Percentiles rank a stretch among this genome's conserved stretches.
Conservation (phyloP, 2,113 vertebrate genomes). For the Chaetodon trifascialis region DNA sequence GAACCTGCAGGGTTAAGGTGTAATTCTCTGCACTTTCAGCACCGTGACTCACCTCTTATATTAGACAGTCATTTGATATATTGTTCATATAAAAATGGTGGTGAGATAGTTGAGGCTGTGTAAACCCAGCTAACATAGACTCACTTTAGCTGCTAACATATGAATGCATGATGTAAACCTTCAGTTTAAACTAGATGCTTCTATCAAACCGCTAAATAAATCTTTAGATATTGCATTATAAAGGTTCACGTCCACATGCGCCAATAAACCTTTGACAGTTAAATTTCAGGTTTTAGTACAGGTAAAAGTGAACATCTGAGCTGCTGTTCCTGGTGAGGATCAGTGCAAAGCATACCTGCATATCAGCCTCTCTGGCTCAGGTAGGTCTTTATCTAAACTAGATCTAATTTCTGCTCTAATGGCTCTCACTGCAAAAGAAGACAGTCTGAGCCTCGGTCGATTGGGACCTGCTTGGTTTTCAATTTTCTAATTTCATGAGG, state of each 20-base stretch:
- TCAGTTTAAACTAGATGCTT: not conserved
- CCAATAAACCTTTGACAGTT: not conserved
- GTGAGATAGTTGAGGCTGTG: not conserved
- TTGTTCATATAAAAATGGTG: not conserved
- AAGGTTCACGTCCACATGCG: not conserved
- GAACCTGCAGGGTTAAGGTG: not conserved
- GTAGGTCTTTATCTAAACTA: constrained; percentile 34
- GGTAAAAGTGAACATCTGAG: not conserved
- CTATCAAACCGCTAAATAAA: not conserved
- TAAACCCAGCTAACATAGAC: not conserved
- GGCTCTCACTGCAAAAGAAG: not conserved
- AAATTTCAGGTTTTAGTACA: not conserved
- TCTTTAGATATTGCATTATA: not conserved
- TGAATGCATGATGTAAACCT: not conserved
- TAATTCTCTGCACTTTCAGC: not conserved
- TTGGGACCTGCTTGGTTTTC: constrained; percentile 26
- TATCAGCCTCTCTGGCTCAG: not conserved
- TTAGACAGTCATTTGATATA: not conserved
- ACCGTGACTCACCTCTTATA: not conserved
- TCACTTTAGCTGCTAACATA: not conserved
- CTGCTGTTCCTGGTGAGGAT: not conserved
- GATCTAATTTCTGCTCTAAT: constrained; percentile 41
- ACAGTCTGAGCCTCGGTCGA: not conserved
- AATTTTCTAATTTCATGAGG: not conserved
- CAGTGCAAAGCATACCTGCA: not conserved